Percentiles rank a stretch among this genome's conserved stretches.
phyloP scores from a whole-genome alignment of 2,888 invertebrate species.

The Cryptophagus acutangulus region DNA sequence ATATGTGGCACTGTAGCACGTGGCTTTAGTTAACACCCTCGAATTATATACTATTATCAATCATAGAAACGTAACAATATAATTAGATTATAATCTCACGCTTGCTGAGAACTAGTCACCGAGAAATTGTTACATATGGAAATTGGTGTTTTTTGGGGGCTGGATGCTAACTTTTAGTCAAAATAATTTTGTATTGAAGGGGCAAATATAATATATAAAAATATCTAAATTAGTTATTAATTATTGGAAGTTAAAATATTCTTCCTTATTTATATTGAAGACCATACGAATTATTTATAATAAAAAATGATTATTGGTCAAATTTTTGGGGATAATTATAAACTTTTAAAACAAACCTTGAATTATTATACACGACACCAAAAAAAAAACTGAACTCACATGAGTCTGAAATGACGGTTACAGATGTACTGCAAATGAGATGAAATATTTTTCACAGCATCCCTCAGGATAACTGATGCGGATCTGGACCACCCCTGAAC shows the following conservation, averaged over 20 bases:
- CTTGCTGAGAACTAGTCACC: slow-evolving; percentile 15
- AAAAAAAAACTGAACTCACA: not conserved
- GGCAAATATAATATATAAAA: no score
- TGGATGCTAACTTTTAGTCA: no score
- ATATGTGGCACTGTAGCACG: slow-evolving; percentile 33
- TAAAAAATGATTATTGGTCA: not conserved
- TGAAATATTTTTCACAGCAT: slow-evolving; percentile 25
- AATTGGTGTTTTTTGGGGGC: no score
- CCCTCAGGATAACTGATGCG: slow-evolving; percentile 28
- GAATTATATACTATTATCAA: slow-evolving; percentile 41
- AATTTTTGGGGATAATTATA: not conserved
- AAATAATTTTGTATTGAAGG: no score
- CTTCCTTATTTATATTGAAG: no score
- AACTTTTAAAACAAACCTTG: no score
- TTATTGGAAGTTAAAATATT: no score
- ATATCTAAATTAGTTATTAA: no score
- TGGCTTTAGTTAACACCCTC: slow-evolving; percentile 38
- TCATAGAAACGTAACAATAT: slow-evolving; percentile 40
- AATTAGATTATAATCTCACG: slow-evolving; percentile 37
- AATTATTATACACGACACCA: not conserved
- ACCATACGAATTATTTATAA: not conserved
- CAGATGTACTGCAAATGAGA: not conserved
- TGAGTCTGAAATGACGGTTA: not conserved
- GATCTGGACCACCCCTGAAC: slow-evolving; percentile 31
- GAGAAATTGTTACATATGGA: slow-evolving; percentile 19